Percentiles rank a stretch among this genome's conserved stretches.
Evolutionary conservation across 2,888 invertebrate species (phyloP).

Genomic region (Caenorhabditis zanzibari): DNA sequence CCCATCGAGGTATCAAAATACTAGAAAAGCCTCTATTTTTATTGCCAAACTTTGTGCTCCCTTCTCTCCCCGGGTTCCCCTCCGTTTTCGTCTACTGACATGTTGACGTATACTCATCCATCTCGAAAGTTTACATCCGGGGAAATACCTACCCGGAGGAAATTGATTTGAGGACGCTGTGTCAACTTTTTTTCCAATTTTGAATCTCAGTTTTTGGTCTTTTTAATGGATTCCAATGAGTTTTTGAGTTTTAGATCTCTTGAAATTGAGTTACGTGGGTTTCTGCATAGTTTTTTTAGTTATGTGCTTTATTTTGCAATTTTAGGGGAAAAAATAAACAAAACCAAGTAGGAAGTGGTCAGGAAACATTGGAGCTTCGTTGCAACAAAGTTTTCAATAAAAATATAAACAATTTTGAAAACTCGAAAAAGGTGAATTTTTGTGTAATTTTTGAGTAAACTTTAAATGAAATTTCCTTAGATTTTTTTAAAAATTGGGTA

Average conservation of each 20-base stretch:
- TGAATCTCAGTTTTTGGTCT: constrained; percentile 11
- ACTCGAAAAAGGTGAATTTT: neutral
- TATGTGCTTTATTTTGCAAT: constrained; percentile 19
- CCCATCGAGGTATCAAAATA: constrained; percentile 26
- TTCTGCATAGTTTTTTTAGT: neutral
- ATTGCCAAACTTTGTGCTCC: constrained; percentile 18
- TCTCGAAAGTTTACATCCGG: constrained; percentile 49
- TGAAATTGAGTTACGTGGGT: constrained; percentile 7
- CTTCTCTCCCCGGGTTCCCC: neutral
- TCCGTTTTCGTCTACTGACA: constrained; percentile 39
- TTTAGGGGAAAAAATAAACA: constrained; percentile 13
- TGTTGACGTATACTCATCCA: constrained; percentile 48
- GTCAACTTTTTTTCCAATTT: neutral
- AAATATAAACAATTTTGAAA: neutral
- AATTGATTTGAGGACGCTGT: constrained; percentile 21
- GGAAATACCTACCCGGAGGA: constrained; percentile 45
- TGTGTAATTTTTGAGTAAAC: neutral
- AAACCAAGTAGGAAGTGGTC: constrained; percentile 11
- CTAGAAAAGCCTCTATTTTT: constrained; percentile 20
- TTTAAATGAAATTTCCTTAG: too few relatives aligned
- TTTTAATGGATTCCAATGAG: neutral
- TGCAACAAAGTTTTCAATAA: neutral
- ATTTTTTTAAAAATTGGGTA: too few relatives aligned
- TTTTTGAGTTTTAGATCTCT: neutral
- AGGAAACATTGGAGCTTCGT: constrained; percentile 1